phyloP scores from a whole-genome alignment of 1,140 invertebrate genomes.

The Geopemphigus sp. region DNA sequence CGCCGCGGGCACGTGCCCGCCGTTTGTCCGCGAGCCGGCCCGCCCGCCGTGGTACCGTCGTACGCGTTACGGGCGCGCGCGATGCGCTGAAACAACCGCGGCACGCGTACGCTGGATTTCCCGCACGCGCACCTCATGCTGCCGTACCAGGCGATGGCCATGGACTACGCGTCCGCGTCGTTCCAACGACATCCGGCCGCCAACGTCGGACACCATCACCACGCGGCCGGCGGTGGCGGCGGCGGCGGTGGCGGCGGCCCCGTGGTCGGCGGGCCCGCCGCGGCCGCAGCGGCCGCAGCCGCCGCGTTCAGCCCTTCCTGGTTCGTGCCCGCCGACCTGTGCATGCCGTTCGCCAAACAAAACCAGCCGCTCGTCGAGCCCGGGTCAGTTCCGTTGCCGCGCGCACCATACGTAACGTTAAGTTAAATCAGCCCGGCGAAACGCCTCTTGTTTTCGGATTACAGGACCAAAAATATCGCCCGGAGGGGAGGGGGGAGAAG shows the following conservation, averaged over 20 bases:
- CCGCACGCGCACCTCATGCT: conserved; percentile 62
- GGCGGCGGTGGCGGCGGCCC: conserved; percentile 58
- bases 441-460: too few species aligned
- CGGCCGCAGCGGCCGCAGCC: conserved; percentile 57
- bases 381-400: too few species aligned
- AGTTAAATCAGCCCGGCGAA: too few species aligned
- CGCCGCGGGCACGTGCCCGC: too few species aligned
- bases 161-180: conserved; percentile 74
- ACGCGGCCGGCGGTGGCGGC: conserved; percentile 53
- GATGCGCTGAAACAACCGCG: conserved; percentile 1
- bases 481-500: too few species aligned
- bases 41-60: too few species aligned
- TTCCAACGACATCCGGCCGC: conserved; percentile 70
- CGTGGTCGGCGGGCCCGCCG: conserved; percentile 56
- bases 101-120: conserved; percentile 11
- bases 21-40: too few species aligned
- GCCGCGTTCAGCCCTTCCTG: conserved; percentile 81
- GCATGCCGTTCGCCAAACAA: conserved; percentile 76
- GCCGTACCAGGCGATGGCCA: conserved; percentile 81
- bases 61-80: background rate
- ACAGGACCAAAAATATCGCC: too few species aligned
- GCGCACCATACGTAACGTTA: too few species aligned
- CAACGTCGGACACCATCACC: conserved; percentile 47
- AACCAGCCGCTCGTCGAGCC: conserved; percentile 77
- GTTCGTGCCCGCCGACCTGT: conserved; percentile 88